Conservation (phyloP, 2,888 invertebrate species). For the Macaria liturata region DNA sequence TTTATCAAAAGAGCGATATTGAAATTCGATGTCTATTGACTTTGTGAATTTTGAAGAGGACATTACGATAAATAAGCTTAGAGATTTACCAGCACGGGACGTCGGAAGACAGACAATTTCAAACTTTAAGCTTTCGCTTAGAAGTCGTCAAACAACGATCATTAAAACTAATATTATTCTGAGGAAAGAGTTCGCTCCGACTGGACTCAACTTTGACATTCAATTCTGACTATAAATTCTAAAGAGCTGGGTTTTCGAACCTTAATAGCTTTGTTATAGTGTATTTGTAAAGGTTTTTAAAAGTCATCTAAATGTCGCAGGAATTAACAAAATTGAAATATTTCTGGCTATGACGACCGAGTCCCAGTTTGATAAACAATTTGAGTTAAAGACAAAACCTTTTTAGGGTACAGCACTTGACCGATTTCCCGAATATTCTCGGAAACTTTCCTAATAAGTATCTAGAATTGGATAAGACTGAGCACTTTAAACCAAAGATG, state of each 20-base stretch:
- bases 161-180: conserved; percentile 38
- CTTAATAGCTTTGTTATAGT: conserved; percentile 10
- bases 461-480: conserved; percentile 65
- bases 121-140: conserved; percentile 30
- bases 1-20: conserved; percentile 15
- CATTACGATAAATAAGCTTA: conserved; percentile 20
- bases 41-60: conserved; percentile 11
- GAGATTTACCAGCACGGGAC: conserved; percentile 23
- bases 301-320: neutral
- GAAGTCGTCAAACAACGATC: conserved; percentile 37
- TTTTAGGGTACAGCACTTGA: conserved; percentile 22
- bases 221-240: conserved; percentile 29
- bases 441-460: conserved; percentile 49
- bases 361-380: conserved; percentile 1
- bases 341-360: neutral
- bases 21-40: conserved; percentile 17
- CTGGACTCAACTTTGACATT: conserved; percentile 34
- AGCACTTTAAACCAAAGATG: conserved; percentile 77
- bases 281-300: neutral
- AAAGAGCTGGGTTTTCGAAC: conserved; percentile 22
- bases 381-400: conserved; percentile 15
- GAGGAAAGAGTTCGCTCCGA: conserved; percentile 31
- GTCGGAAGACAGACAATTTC: conserved; percentile 27
- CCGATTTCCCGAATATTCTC: conserved; percentile 44
- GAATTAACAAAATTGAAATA: neutral